A percentile compares a stretch with the other conserved stretches of the same genome.
Evolutionary conservation across 2,888 invertebrate species (phyloP).

Genomic region (Leptopterna dolabrata): DNA sequence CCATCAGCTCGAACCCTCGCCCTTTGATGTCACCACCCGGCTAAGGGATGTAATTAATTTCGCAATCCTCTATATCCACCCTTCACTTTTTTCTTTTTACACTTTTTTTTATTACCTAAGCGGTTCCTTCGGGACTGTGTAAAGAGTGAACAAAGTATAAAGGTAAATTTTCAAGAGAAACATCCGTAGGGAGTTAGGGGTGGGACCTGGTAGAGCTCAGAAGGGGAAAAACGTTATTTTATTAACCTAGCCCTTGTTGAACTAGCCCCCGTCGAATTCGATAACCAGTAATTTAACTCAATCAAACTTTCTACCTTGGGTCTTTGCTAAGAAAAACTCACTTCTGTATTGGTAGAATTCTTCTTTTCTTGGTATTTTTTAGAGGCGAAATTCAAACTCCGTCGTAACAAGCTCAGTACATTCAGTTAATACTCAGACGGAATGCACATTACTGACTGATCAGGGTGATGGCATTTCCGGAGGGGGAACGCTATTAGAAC

Average conservation of each 20-base stretch:
- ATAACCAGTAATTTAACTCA: neutral
- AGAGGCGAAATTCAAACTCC: too few species aligned
- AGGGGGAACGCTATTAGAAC: too few species aligned
- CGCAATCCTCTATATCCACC: neutral
- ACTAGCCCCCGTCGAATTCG: neutral
- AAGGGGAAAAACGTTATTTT: neutral
- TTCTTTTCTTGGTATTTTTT: neutral
- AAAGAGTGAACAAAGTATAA: conserved; percentile 1
- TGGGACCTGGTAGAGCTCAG: neutral
- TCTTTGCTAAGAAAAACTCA: neutral
- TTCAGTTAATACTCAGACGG: too few species aligned
- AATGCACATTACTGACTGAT: too few species aligned
- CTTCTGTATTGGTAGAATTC: neutral
- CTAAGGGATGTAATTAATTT: conserved; percentile 38
- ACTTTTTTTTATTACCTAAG: neutral
- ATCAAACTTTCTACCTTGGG: neutral
- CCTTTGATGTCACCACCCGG: conserved; percentile 17
- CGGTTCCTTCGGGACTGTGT: neutral
- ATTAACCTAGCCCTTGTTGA: conserved; percentile 26
- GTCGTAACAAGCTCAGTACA: too few species aligned
- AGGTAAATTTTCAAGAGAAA: neutral
- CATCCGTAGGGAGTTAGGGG: neutral
- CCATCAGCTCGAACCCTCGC: neutral
- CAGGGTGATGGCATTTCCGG: too few species aligned
- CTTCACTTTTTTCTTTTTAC: neutral